These are phyloP conservation scores for Chelmon rostratus DNA, from an alignment of 2,797 vertebrate genomes.

Conservation along the genomic window DNA sequence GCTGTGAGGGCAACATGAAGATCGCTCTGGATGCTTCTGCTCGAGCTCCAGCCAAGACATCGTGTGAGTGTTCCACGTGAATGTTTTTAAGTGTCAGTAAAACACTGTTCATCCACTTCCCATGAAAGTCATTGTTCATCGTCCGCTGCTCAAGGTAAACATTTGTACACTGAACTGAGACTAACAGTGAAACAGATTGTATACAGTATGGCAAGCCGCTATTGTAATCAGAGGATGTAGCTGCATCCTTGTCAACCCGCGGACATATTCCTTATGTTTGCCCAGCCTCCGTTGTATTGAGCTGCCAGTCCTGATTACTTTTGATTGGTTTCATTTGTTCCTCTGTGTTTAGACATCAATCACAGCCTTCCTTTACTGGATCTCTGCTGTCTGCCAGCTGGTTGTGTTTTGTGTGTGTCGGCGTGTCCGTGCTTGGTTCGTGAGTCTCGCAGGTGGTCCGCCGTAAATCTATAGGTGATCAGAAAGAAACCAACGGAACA, in stretches of 20 bases:
- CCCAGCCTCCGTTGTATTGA: conserved; percentile 61
- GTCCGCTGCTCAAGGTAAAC: conserved; percentile 64
- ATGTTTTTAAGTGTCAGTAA: conserved; percentile 48
- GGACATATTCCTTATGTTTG: conserved; percentile 76
- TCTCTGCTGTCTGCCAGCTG: conserved; percentile 59
- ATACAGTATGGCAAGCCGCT: conserved; percentile 51
- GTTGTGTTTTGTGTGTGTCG: conserved; percentile 45
- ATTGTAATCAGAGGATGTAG: conserved; percentile 74
- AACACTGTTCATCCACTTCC: conserved; percentile 56
- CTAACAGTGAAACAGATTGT: conserved; percentile 62
- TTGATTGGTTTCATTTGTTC: conserved; percentile 77
- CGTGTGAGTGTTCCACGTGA: conserved; percentile 34
- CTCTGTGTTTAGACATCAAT: conserved; percentile 77
- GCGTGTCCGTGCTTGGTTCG: conserved; percentile 23
- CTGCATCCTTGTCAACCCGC: conserved; percentile 63
- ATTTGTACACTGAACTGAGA: conserved; percentile 63
- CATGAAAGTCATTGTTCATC: conserved; percentile 71
- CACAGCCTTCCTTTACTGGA: conserved; percentile 50
- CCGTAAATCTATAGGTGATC: conserved; percentile 62
- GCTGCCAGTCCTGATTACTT: conserved; percentile 79
- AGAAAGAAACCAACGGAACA: conserved; percentile 53
- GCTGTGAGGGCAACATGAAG: neutral
- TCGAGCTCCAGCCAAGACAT: conserved; percentile 30
- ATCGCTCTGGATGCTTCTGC: conserved; percentile 15
- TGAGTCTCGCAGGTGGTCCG: conserved; percentile 25